Percentiles rank a stretch among this genome's conserved stretches.
phyloP scores from a whole-genome alignment of 2,113 vertebrate species.

The Myotis yumanensis region DNA sequence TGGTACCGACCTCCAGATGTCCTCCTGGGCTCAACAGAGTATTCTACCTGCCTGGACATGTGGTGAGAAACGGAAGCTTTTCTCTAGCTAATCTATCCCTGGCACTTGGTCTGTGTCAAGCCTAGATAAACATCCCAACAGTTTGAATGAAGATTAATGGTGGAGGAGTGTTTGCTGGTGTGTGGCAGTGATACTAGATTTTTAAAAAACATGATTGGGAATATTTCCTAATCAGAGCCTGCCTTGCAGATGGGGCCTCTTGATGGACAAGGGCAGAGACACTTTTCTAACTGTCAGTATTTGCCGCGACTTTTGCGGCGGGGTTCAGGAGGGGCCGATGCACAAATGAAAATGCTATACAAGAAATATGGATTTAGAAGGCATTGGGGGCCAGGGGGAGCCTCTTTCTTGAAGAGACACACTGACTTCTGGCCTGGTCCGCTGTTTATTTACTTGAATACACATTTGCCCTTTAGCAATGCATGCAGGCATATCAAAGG shows the following conservation, averaged over 20 bases:
- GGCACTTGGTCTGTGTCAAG: constrained; percentile 15
- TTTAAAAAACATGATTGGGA: not conserved
- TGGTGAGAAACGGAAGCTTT: constrained; percentile 87
- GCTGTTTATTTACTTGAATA: too few relatives aligned
- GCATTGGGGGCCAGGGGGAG: too few relatives aligned
- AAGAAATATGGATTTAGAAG: too few relatives aligned
- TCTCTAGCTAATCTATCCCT: not conserved
- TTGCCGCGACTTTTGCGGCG: rapidly evolving
- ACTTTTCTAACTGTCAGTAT: constrained; percentile 51
- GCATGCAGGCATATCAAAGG: too few relatives aligned
- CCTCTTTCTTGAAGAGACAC: too few relatives aligned
- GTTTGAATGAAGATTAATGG: constrained; percentile 25
- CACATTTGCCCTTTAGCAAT: too few relatives aligned
- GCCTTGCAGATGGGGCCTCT: constrained; percentile 45
- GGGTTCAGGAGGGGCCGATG: too few relatives aligned
- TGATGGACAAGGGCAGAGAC: constrained; percentile 19
- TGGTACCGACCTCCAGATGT: constrained; percentile 99
- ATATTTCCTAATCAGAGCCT: constrained; percentile 26
- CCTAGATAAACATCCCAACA: constrained; percentile 18
- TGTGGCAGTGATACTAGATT: not conserved
- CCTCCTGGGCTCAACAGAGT: constrained; percentile 96
- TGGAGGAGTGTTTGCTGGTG: not conserved
- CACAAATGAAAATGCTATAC: too few relatives aligned
- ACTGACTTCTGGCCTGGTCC: too few relatives aligned
- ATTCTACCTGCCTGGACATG: constrained; percentile 99